Base-by-base conservation (phyloP, 2,888 invertebrate species). In the Fragum sueziense region DNA sequence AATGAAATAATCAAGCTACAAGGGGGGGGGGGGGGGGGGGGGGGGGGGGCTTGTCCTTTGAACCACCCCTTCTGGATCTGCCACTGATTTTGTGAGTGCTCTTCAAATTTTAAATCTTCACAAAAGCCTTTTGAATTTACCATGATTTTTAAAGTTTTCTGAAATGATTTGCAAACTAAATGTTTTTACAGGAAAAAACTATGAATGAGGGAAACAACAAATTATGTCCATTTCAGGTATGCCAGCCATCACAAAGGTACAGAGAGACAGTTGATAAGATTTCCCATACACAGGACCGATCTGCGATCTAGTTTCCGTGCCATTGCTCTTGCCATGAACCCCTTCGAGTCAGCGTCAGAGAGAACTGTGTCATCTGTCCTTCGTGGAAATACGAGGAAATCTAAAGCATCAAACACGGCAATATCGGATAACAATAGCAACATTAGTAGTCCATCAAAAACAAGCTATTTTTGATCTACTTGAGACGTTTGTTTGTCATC, bases 251-350 rank as follows among this genome's bases (percentile, higher is more conserved):
- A 67, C 2, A 67, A 65, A 52, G 75, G 75, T 4, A 1, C 41
- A 25, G 77, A 77, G 20, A 52, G 67, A 54, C 31, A 74, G 7
- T n/a, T 61, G 11, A 31, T 61, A 11, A 11, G 68, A 34, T 74
- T 73, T 37, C 75, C 76, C 3, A 71, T 84, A n/a, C 77, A 84
- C 52, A 52, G 84, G 6, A 68, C 74, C 52, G 81, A 84, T 37
- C 67, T 81, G 20, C 70, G 76, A 31, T 75, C 81, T 14, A 80
- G 80, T 62, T 81, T 84, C 71, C 51, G 72, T 27, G 84, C 79
- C 17, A 77, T 79, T 65, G 81, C 84, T 37, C 59, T 84, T 11
- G 79, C 77, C 31, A 72, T 81, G 61, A 84, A 77, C 33, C 81
- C 79, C 7, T 81, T 62, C 59, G 84, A 81, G 31, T 77, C 70